A percentile compares a stretch with the other conserved stretches of the same genome.
These are phyloP conservation scores for Eleginops maclovinus DNA, from an alignment of 2,113 vertebrate species.

Conservation along the genomic window DNA sequence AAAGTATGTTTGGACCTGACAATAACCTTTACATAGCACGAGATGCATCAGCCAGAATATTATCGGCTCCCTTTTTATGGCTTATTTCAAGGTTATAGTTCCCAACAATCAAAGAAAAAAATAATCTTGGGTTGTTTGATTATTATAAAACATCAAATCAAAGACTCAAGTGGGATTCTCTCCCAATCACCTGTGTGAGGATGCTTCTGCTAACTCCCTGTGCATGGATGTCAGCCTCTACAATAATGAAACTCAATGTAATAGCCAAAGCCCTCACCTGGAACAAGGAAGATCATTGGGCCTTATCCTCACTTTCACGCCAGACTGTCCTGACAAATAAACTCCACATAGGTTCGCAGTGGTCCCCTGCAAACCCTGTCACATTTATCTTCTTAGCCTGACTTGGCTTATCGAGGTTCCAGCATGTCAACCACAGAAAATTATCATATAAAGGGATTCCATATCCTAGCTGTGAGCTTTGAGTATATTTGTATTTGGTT, in stretches of 20 bases:
- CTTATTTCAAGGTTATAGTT: no score
- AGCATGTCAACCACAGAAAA: conserved; percentile 56
- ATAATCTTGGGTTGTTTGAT: background rate
- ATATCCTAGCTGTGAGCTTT: conserved; percentile 35
- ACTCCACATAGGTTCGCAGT: conserved; percentile 59
- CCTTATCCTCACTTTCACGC: conserved; percentile 71
- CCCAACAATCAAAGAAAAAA: no score
- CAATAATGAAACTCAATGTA: conserved; percentile 69
- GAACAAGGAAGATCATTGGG: conserved; percentile 66
- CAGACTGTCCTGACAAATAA: conserved; percentile 69
- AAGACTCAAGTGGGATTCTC: background rate
- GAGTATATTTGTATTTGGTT: conserved; percentile 18
- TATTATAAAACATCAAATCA: conserved; percentile 22
- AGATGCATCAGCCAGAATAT: no score
- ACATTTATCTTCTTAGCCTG: conserved; percentile 69
- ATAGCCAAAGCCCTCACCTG: conserved; percentile 66
- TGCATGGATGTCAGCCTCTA: conserved; percentile 44
- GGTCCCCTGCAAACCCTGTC: conserved; percentile 52
- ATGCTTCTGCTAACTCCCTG: conserved; percentile 12
- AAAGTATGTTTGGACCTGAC: no score
- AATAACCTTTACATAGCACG: no score
- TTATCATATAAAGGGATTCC: conserved; percentile 72
- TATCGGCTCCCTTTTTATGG: no score
- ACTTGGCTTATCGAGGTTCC: conserved; percentile 61
- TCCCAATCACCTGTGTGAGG: conserved; percentile 16